Conservation (phyloP, 2,113 vertebrate species). For the Trinectes maculatus region DNA sequence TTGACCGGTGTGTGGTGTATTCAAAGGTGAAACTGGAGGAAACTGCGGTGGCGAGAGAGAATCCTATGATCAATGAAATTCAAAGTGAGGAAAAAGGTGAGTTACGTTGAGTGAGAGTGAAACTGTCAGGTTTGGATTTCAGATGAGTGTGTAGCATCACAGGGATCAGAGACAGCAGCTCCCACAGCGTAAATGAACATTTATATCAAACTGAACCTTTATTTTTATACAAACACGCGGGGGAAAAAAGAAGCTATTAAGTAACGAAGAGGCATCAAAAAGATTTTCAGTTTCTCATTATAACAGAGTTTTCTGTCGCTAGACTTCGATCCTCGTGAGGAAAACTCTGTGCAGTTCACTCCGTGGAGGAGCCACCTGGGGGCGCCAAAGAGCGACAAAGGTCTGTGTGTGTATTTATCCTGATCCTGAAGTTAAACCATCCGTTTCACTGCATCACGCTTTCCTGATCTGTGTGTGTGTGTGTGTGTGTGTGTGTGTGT, state of each 20-base stretch:
- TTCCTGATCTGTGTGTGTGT: conserved; percentile 27
- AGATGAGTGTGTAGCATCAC: too few relatives aligned
- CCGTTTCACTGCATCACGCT: too few relatives aligned
- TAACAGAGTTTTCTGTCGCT: conserved; percentile 1
- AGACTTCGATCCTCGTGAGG: conserved; percentile 8
- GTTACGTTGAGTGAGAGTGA: neutral
- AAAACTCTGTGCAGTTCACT: rapidly evolving
- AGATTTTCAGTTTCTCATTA: too few relatives aligned
- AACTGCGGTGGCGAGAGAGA: conserved; percentile 32
- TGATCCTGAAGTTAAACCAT: too few relatives aligned
- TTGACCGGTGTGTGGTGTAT: neutral
- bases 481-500: too few relatives aligned
- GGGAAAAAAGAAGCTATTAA: too few relatives aligned
- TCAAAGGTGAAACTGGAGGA: conserved; percentile 68
- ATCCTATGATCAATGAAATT: conserved; percentile 55
- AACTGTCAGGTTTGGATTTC: too few relatives aligned
- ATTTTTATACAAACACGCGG: too few relatives aligned
- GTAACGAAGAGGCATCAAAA: too few relatives aligned
- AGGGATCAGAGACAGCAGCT: too few relatives aligned
- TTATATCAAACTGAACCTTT: too few relatives aligned
- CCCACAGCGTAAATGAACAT: too few relatives aligned
- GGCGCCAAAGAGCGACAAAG: conserved; percentile 12
- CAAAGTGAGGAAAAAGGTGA: conserved; percentile 66
- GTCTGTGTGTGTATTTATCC: conserved; percentile 14
- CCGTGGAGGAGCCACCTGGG: conserved; percentile 59